phyloP scores from a whole-genome alignment of 2,888 invertebrate genomes.

The Strigamia transsilvanica region DNA sequence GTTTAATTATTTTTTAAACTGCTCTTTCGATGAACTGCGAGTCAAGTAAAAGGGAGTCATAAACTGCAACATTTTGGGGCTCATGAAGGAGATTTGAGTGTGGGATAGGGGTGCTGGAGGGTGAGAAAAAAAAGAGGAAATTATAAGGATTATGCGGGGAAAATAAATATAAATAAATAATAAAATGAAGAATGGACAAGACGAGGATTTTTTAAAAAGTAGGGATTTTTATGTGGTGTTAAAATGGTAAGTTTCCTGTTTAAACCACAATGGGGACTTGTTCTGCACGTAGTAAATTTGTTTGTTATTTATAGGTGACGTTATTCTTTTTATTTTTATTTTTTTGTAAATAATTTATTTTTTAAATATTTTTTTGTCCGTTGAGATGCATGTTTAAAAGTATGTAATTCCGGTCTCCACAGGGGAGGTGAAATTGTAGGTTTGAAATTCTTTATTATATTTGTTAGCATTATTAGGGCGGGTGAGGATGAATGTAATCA shows the following conservation, averaged over 20 bases:
- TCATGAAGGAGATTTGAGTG: background rate
- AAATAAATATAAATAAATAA: background rate
- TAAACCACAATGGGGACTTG: constrained; percentile 3
- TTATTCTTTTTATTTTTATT: background rate
- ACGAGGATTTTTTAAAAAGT: background rate
- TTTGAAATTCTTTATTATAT: background rate
- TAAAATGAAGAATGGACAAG: background rate
- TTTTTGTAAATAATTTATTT: too few relatives aligned
- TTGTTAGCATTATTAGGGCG: constrained; percentile 2
- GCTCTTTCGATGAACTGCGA: background rate
- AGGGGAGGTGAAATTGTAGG: constrained; percentile 8
- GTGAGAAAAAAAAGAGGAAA: background rate
- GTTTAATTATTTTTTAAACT: background rate
- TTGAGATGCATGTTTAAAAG: background rate
- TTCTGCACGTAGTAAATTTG: background rate
- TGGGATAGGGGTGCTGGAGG: background rate
- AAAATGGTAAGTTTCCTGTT: background rate
- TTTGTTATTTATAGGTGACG: constrained; percentile 3
- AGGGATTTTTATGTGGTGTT: background rate
- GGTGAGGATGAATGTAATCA: constrained; percentile 6
- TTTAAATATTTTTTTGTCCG: background rate
- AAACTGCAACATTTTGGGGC: background rate
- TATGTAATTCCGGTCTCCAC: constrained; percentile 1
- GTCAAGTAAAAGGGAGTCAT: background rate
- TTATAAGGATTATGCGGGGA: background rate